Base-by-base conservation (phyloP, 2,888 invertebrate genomes). In the Enchytraeus crypticus region DNA sequence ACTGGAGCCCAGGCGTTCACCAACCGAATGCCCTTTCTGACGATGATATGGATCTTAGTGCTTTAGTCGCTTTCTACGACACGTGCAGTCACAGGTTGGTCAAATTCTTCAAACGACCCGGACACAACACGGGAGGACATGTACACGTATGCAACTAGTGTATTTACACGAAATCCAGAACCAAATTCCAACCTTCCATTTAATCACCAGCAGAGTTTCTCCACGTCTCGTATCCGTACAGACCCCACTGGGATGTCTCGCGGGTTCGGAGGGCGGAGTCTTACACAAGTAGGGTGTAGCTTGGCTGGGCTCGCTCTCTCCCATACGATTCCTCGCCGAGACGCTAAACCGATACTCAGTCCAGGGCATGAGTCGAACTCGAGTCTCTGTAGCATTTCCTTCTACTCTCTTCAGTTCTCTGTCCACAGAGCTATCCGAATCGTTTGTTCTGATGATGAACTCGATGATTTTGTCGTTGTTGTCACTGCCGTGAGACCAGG, bases 261-360 rank as follows among this genome's bases (percentile, higher is more conserved):
- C 86, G 0, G 97, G 97, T 58, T 90, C 87, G 77, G 88, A 89
- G 30, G 89, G 86, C 70, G 87, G 86, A 0, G 96, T 95, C 56
- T 85, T 85, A 78, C 97, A 98, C 43, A 62, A 21, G 8, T 67
- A 8, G 11, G 11, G 18, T 38, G 11, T 69, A 56, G 64, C 73
- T 65, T 69, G 75, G 21, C 93, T 93, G 0, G 93, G 90, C 21
- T 84, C 77, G 0, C 95, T 92, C 3, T 93, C 92, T 5, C 97
- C 97, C 71, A 96, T 90, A 81, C 90, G 89, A 79, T 98, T 98
- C 79, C 86, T 85, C 0, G 97, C 97, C 53, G 89, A 84, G 38
- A 93, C 90, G 64, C 90, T 84, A 85, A 93, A 97, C 0, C 92
- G 92, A 76, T 95, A 98, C 81, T 95, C 93, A 14, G 92, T 88